A percentile compares a stretch with the other conserved stretches of the same genome.
Evolutionary conservation across 2,888 invertebrate genomes (phyloP).

Genomic region (Dugesia japonica): DNA sequence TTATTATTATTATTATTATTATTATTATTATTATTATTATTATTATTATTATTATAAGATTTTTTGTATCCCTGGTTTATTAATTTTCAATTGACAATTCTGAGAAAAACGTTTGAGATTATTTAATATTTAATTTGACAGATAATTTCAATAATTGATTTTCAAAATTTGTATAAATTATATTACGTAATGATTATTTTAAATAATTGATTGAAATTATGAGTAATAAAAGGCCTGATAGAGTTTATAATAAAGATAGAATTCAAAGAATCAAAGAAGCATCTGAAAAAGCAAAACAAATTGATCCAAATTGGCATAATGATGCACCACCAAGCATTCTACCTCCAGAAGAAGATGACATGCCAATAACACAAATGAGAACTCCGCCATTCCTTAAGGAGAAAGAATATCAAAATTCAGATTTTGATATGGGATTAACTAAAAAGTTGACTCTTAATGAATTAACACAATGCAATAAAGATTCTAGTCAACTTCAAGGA

Average conservation of each 20-base stretch:
- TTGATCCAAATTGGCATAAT: neutral
- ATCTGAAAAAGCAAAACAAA: neutral
- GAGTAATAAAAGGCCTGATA: neutral
- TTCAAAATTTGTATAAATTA: too few species aligned
- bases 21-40: too few species aligned
- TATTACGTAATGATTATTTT: too few species aligned
- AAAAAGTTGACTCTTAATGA: slow-evolving; percentile 6
- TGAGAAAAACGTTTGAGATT: too few species aligned
- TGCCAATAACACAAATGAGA: slow-evolving; percentile 11
- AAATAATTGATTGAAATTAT: too few species aligned
- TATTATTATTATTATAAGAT: too few species aligned
- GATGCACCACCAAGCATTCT: neutral
- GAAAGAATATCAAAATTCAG: neutral
- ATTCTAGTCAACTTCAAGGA: neutral
- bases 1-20: too few species aligned
- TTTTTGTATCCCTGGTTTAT: too few species aligned
- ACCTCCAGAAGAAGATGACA: neutral
- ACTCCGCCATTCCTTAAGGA: neutral
- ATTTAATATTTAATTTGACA: too few species aligned
- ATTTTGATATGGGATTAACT: neutral
- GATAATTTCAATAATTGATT: too few species aligned
- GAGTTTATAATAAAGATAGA: neutral
- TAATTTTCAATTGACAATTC: too few species aligned
- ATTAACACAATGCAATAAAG: slow-evolving; percentile 4
- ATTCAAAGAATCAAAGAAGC: slow-evolving; percentile 4